phyloP scores from a whole-genome alignment of 1,140 invertebrate genomes.

The Drosophila rufa region DNA sequence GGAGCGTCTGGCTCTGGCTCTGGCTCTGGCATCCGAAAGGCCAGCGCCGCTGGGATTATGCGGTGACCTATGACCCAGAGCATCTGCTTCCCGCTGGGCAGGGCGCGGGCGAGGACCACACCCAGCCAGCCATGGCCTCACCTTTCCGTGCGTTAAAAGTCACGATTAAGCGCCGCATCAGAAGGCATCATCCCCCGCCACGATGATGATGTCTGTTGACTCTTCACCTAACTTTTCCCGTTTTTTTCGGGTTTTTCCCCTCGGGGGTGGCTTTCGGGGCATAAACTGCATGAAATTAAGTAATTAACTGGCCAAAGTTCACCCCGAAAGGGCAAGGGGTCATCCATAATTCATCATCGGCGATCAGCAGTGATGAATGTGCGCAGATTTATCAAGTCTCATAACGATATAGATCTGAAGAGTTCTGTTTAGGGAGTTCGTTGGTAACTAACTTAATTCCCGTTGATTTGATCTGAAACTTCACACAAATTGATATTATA shows the following conservation, averaged over 20 bases:
- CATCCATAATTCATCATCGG: conserved; percentile 11
- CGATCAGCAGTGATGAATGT: conserved; percentile 49
- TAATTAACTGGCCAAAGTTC: conserved; percentile 65
- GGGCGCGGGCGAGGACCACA: conserved; percentile 34
- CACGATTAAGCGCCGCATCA: conserved; percentile 67
- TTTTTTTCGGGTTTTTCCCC: conserved; percentile 2
- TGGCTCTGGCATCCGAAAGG: conserved; percentile 48
- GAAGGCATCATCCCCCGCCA: conserved; percentile 21
- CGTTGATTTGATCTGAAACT: too few species aligned
- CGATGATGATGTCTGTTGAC: conserved; percentile 16
- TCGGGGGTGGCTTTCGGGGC: conserved; percentile 48
- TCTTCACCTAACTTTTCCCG: conserved; percentile 3
- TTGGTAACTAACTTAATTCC: too few species aligned
- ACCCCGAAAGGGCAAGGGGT: conserved; percentile 43
- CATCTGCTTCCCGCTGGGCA: conserved; percentile 41
- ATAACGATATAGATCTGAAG: too few species aligned
- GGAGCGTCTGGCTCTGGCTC: conserved; percentile 43
- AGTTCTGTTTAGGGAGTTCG: background rate
- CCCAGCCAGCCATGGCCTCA: conserved; percentile 42
- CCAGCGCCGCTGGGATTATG: conserved; percentile 61
- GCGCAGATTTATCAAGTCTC: conserved; percentile 48
- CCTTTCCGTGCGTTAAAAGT: conserved; percentile 68
- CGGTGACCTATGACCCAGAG: conserved; percentile 18
- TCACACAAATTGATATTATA: too few species aligned
- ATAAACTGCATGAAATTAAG: conserved; percentile 82